These are phyloP conservation scores for Virgularia gustaviana DNA, from an alignment of 92 coral and sea anemone genomes.

Conservation along the genomic window DNA sequence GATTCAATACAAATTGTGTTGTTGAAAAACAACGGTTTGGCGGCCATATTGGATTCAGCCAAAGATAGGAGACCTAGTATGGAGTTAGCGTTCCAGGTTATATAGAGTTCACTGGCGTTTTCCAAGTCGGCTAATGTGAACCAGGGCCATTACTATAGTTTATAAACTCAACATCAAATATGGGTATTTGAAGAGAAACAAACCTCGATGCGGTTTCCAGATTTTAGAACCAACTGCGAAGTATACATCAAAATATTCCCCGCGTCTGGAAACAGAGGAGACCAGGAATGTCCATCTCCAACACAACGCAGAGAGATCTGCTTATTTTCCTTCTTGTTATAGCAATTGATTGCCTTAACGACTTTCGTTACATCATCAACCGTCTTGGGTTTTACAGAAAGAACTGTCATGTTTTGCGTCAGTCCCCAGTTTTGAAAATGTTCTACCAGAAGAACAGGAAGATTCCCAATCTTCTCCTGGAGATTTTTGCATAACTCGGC, in stretches of 20 bases:
- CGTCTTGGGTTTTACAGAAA: constrained; percentile 55
- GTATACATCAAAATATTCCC: constrained; percentile 47
- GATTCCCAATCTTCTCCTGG: constrained; percentile 28
- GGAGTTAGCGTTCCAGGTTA: too few species aligned
- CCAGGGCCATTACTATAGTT: too few species aligned
- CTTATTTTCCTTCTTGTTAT: background rate
- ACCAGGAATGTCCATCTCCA: constrained; percentile 55
- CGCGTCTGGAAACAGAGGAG: constrained; percentile 53
- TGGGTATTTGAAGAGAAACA: too few species aligned
- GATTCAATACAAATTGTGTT: too few species aligned
- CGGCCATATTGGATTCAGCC: too few species aligned
- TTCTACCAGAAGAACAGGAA: constrained; percentile 48
- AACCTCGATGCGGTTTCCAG: constrained; percentile 51
- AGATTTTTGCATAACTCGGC: constrained; percentile 1
- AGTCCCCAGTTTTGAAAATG: constrained; percentile 49
- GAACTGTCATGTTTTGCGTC: constrained; percentile 50
- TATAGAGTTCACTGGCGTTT: too few species aligned
- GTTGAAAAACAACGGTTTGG: too few species aligned
- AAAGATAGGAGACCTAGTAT: too few species aligned
- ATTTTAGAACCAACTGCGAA: constrained; percentile 29
- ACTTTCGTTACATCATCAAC: constrained; percentile 49
- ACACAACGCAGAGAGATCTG: constrained; percentile 48
- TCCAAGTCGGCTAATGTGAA: too few species aligned
- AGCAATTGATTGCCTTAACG: constrained; percentile 26
- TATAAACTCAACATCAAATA: too few species aligned